Evolutionary conservation across 2,113 vertebrate species (phyloP).

Genomic region (Pogona vitticeps): DNA sequence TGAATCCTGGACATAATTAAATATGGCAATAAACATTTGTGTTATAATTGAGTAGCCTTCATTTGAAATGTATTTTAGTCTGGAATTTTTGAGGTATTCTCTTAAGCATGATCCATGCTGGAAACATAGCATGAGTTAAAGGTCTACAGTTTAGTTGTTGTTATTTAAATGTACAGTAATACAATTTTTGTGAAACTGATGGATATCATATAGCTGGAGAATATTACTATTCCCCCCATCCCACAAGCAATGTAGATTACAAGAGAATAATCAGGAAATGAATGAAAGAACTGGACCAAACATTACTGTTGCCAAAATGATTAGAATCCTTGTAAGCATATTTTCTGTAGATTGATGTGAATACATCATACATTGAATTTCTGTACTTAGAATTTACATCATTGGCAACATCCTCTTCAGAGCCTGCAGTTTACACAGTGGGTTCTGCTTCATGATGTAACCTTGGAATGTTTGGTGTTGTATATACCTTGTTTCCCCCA

Average conservation of each 20-base stretch:
- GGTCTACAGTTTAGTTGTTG: not conserved
- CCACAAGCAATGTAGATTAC: no score
- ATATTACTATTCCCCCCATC: not conserved
- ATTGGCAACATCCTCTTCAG: not conserved
- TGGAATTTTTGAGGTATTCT: not conserved
- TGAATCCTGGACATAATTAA: not conserved
- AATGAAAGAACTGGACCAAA: no score
- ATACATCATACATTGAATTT: not conserved
- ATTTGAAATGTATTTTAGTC: not conserved
- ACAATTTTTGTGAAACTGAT: not conserved
- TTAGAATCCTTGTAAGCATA: not conserved
- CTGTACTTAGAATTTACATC: not conserved
- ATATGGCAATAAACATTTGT: not conserved
- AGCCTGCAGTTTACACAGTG: not conserved
- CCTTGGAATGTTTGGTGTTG: not conserved
- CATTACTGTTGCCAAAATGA: no score
- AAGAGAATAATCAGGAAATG: no score
- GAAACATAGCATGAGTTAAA: not conserved
- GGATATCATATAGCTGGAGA: not conserved
- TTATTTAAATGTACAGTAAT: not conserved
- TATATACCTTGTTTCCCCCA: no score
- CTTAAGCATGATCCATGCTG: not conserved
- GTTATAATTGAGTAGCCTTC: not conserved
- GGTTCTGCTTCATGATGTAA: not conserved
- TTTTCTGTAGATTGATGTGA: not conserved